Evolutionary conservation across 2,888 invertebrate genomes (phyloP), one percentile per base, ranked within the genome.

Genomic region (Cheilosia vulpina): DNA sequence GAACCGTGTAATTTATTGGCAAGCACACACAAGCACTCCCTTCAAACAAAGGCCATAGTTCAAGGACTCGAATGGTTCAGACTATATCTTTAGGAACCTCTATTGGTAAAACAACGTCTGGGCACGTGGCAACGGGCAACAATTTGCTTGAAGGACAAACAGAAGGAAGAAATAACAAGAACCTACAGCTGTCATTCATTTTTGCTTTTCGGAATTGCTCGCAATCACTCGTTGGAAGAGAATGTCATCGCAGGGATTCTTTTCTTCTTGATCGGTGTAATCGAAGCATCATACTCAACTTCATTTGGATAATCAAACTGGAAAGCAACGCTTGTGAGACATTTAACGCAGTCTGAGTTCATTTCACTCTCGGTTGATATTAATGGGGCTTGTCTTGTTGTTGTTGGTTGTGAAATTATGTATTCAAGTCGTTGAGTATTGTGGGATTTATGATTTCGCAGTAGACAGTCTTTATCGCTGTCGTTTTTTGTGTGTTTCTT

Each of bases 1-100:
- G 38, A 57, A 57, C 38, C n/a, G 57, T 57, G 24, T 52, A 24
- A 50, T 21, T 50, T 50, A 45, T 45, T 47, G 19, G 19, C 15
- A 52, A 0, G 6, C 15, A 52, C 52, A 24, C 24, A 24, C 11
- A 52, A 13, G 4, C 52, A 52, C 15, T 21, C 50, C 11, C 24
- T 17, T 50, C 17, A 3, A 21, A 6, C 45, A 15, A 52, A 24
- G 52, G 52, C 7, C n/a, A 9, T 2, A 52, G 52, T 52, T 52
- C 52, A 52, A 52, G 52, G 52, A 52, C 52, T 52, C 11, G 13
- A 24, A 24, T 21, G 31, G 21, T 11, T 11, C 5, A 50, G 24
- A 50, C 4, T 5, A 24, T 21, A 11, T 15, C 52, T 6, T 2
- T n/a, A 15, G 21, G 15, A 52, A 19, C 5, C 21, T 52, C 15